Base-by-base conservation (phyloP, 92 coral and sea anemone genomes). In the Epizoanthus scotinus region DNA sequence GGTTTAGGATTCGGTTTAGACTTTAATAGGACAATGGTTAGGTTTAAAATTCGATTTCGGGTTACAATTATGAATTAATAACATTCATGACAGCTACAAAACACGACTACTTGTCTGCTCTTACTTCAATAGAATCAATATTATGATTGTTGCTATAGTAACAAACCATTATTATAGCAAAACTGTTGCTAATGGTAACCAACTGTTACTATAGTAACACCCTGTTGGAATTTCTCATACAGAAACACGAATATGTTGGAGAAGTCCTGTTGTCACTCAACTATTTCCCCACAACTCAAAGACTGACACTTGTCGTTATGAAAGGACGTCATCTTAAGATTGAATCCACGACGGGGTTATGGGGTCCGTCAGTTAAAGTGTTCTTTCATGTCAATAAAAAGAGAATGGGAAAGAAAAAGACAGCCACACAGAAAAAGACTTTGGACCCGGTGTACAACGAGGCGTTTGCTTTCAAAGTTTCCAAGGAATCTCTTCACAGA, bases 361-460 rank as follows among this genome's bases (percentile, higher is more conserved):
- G 98, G 98, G 98, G 99, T 29, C 98, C 97, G 13, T 63, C 89
- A 2, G 97, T 95, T 19, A 95, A 91, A 71, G 98, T 95, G 13
- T 77, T 93, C 62, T 91, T 95, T 68, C 87, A 86, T 71, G 92
- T 93, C 64, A 95, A 91, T 89, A 86, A 86, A 67, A 90, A 84
- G n/a, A 79, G 98, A 74, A 79, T 95, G 68, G 93, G 99, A 19
- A 89, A 90, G 62, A 95, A 95, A 85, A 91, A 95, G 22, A 95
- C 99, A 1, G 96, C 91, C n/a, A 94, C 93, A 91, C 96, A 91
- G 52, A 91, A 94, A 73, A 91, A 90, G 54, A 95, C 99, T 2
- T 56, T 69, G 55, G 90, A 91, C 67, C 99, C 99, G 12, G 97
- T 95, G n/a, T 95, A 95, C 94, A 95, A 95, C 93, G 99, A 95